Evolutionary conservation across 2,113 vertebrate species (phyloP), one percentile per base, ranked within the genome.

Genomic region (Aplodontia rufa): DNA sequence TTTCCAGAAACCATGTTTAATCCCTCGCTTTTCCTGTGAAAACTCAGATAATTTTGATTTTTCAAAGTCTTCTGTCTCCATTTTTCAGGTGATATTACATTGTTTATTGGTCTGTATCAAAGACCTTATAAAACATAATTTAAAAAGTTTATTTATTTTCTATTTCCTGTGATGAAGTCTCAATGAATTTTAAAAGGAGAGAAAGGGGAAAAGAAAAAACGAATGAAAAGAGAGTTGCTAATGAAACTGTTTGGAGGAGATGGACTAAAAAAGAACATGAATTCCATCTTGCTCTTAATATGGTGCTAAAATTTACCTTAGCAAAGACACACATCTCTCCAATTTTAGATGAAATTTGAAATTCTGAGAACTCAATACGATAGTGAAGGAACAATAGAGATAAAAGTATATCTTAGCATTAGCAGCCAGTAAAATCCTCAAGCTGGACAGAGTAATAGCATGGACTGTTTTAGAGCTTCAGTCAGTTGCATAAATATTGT

Each of bases 11-110:
- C 79, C 79, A 97, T 96, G 94, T 98, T 97, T 97, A 97, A 98
- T 98, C 94, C 88, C 97, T 98, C 37, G 72, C 93, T 97, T 97
- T 97, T 96, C 81, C 96, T 95, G 87, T 84, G 92, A 98, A 98
- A 98, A 97, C 96, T 98, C 92, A 98, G 96, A 96, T 96, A 96
- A 97, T 94, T 98, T 97, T 97, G 96, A 97, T 98, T 98, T 92
- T 97, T 97, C 96, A 1, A 92, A 96, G 90, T 97, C 85, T 97
- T 75, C 94, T 97, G 92, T 96, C 94, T 98, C 91, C 60, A 79
- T 97, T 97, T 97, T 97, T 92, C 96, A 98, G 97, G 81, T 97
- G 97, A 97, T 94, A 98, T 97, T 97, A 98, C 95, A 98, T 10
- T 92, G 62, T 93, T 90, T 87, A 98, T 97, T 97, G 98, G 92